Evolutionary conservation across 1,140 invertebrate genomes (phyloP).

Genomic region (Popillia japonica): DNA sequence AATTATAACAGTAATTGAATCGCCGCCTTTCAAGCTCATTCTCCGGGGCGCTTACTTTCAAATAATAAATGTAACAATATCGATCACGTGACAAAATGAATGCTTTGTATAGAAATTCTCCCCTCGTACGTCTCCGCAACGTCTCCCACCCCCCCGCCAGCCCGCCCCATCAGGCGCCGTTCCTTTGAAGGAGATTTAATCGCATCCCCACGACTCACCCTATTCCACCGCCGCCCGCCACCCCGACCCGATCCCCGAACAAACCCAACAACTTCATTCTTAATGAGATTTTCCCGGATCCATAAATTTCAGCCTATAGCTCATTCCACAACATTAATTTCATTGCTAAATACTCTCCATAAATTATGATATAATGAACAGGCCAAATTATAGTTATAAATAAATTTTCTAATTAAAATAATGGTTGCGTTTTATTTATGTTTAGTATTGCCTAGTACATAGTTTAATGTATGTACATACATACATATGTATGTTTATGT

Average conservation of each 20-base stretch:
- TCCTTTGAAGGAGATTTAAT: slow-evolving; percentile 6
- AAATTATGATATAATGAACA: slow-evolving; percentile 61
- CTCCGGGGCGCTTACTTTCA: slow-evolving; percentile 16
- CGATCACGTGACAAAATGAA: slow-evolving; percentile 31
- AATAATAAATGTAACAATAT: slow-evolving; percentile 34
- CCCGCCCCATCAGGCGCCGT: not conserved
- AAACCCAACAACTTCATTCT: slow-evolving; percentile 61
- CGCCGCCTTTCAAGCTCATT: slow-evolving; percentile 26
- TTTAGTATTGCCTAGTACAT: too few species aligned
- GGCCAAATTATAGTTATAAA: slow-evolving; percentile 57
- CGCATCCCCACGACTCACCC: slow-evolving; percentile 39
- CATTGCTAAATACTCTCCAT: slow-evolving; percentile 60
- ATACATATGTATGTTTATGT: too few species aligned
- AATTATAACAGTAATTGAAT: slow-evolving; percentile 34
- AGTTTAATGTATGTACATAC: not conserved
- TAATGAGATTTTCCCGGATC: slow-evolving; percentile 62
- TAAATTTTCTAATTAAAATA: slow-evolving; percentile 57
- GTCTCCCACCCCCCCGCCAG: not conserved
- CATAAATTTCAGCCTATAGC: slow-evolving; percentile 61
- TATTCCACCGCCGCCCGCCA: slow-evolving; percentile 27
- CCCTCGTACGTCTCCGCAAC: not conserved
- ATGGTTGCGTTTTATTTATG: slow-evolving; percentile 25
- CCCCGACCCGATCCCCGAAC: slow-evolving; percentile 51
- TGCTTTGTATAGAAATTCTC: slow-evolving; percentile 31
- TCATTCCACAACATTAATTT: slow-evolving; percentile 62